Evolutionary conservation across 2,888 invertebrate species (phyloP).

Genomic region (Allophyes oxyacanthae): DNA sequence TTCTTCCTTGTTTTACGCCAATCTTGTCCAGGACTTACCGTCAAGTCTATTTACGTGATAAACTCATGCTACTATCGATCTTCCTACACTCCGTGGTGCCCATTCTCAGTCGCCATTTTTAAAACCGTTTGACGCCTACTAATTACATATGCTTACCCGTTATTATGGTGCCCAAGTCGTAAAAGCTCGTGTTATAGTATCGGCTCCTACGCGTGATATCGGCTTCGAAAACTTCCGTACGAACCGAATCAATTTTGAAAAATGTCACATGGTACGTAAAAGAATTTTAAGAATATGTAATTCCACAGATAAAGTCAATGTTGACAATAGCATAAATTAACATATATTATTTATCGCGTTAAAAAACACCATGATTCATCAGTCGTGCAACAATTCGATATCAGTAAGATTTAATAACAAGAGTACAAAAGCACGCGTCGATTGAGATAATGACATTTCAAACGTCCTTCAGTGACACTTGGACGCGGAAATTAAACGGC

Average conservation of each 20-base stretch:
- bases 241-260: too few relatives aligned
- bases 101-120: too few relatives aligned
- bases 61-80: too few relatives aligned
- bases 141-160: neutral
- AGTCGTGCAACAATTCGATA: conserved; percentile 34
- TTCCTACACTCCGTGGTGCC: too few relatives aligned
- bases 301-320: conserved; percentile 9
- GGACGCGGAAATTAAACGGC: conserved; percentile 81
- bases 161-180: too few relatives aligned
- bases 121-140: conserved; percentile 6
- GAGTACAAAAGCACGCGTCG: conserved; percentile 58
- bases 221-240: too few relatives aligned
- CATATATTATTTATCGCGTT: conserved; percentile 22
- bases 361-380: conserved; percentile 49
- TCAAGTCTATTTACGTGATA: too few relatives aligned
- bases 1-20: too few relatives aligned
- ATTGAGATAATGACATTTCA: conserved; percentile 70
- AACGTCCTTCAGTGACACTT: conserved; percentile 81
- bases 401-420: conserved; percentile 45
- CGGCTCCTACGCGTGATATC: too few relatives aligned
- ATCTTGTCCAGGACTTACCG: too few relatives aligned
- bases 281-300: neutral
- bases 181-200: too few relatives aligned
- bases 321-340: conserved; percentile 18
- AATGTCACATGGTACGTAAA: too few relatives aligned